Percentiles rank a stretch among this genome's conserved stretches.
phyloP scores from a whole-genome alignment of 2,888 invertebrate genomes.

The Phyto melanocephala region DNA sequence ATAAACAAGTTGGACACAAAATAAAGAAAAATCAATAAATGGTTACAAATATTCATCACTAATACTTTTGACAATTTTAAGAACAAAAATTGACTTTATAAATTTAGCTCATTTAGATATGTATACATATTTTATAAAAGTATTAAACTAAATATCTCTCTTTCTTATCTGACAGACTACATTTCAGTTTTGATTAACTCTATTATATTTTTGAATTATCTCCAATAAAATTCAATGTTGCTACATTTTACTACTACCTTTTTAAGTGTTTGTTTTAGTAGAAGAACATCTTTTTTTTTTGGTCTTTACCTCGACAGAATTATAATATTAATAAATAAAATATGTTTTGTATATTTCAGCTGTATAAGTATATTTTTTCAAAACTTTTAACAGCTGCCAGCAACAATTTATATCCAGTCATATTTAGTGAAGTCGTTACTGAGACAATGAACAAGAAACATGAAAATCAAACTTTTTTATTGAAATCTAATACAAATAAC shows the following conservation, averaged over 20 bases:
- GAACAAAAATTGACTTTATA: no score
- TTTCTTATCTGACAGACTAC: no score
- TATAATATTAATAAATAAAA: not conserved
- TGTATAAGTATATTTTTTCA: not conserved
- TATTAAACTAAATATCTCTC: no score
- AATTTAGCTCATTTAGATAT: no score
- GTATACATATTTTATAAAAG: no score
- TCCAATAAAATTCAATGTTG: not conserved
- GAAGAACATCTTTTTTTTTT: not conserved
- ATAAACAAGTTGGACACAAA: no score
- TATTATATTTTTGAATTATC: not conserved
- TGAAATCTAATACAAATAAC: not conserved
- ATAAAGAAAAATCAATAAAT: no score
- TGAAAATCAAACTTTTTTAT: not conserved
- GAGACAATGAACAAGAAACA: no score
- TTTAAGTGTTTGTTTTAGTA: not conserved
- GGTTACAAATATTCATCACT: no score
- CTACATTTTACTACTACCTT: not conserved
- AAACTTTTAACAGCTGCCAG: slow-evolving; percentile 47
- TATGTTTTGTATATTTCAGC: slow-evolving; percentile 18
- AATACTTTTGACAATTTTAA: no score
- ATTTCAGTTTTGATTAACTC: not conserved
- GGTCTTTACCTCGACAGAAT: not conserved
- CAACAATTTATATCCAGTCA: slow-evolving; percentile 43
- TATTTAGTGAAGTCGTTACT: slow-evolving; percentile 15